Conservation (phyloP, 2,113 vertebrate species). For the Rhodinocichla rosea region DNA sequence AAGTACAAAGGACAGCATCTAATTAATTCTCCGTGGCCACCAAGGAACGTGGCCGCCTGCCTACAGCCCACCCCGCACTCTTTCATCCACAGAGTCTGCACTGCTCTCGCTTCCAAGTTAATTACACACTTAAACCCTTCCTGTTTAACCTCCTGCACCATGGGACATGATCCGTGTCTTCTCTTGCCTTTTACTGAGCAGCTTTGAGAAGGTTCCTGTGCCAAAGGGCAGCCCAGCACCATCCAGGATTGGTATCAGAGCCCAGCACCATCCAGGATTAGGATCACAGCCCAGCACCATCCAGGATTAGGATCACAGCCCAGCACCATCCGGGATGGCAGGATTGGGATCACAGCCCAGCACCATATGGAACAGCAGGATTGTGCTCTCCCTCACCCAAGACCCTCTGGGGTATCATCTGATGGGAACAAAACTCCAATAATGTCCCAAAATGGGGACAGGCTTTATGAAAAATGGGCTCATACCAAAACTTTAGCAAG, state of each 20-base stretch:
- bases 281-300: neutral
- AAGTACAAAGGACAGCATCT: neutral
- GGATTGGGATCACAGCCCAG: neutral
- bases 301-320: neutral
- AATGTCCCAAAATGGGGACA: neutral
- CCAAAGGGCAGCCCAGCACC: neutral
- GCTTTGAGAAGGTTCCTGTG: neutral
- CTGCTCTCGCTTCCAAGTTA: constrained; percentile 11
- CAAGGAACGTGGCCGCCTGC: neutral
- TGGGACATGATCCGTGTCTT: neutral
- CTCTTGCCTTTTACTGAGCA: neutral
- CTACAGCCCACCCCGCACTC: neutral
- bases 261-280: fast-evolving
- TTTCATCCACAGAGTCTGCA: neutral
- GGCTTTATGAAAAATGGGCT: neutral
- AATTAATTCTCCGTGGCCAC: constrained; percentile 24
- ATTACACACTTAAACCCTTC: constrained; percentile 35
- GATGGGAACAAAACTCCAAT: neutral
- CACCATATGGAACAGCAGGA: fast-evolving
- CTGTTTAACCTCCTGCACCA: constrained; percentile 29
- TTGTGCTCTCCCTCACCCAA: neutral
- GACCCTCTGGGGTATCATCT: neutral
- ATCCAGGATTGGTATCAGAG: neutral
- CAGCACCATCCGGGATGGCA: fast-evolving
- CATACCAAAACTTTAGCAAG: neutral